Percentiles rank a stretch among this genome's conserved stretches.
Evolutionary conservation across 2,797 vertebrate genomes (phyloP).

Genomic region (Morelia viridis): DNA sequence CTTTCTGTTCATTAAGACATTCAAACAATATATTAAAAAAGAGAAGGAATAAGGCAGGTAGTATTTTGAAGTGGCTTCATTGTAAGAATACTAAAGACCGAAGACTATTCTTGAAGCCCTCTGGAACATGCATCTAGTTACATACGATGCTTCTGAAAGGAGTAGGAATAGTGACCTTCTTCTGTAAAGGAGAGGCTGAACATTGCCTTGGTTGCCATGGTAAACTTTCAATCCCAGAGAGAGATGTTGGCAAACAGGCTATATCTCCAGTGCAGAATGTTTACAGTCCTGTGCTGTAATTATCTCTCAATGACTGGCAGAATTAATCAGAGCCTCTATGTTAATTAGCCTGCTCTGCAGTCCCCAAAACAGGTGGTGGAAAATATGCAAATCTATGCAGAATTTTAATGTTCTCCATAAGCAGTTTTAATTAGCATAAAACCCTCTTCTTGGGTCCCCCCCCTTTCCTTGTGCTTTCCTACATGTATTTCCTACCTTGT

Average conservation of each 20-base stretch:
- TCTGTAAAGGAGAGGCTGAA: slow-evolving; percentile 74
- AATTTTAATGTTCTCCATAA: slow-evolving; percentile 94
- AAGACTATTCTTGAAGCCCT: slow-evolving; percentile 64
- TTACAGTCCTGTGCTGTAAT: slow-evolving; percentile 82
- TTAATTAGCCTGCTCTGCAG: slow-evolving; percentile 93
- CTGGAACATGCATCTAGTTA: slow-evolving; percentile 66
- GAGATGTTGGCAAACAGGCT: slow-evolving; percentile 85
- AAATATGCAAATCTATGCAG: slow-evolving; percentile 99
- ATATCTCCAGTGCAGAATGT: slow-evolving; percentile 78
- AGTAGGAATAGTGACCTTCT: slow-evolving; percentile 76
- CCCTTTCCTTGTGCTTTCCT: slow-evolving; percentile 72
- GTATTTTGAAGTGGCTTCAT: slow-evolving; percentile 66
- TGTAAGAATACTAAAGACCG: slow-evolving; percentile 65
- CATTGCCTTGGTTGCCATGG: slow-evolving; percentile 81
- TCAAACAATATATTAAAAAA: slow-evolving; percentile 40
- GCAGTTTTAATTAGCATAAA: slow-evolving; percentile 88
- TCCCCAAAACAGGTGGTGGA: slow-evolving; percentile 98
- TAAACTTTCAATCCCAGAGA: slow-evolving; percentile 76
- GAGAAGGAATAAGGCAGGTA: slow-evolving; percentile 46
- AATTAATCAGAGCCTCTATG: slow-evolving; percentile 97
- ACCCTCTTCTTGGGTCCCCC: slow-evolving; percentile 66
- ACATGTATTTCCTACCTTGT: slow-evolving; percentile 58
- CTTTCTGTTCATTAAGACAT: slow-evolving; percentile 52
- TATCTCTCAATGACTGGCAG: slow-evolving; percentile 81
- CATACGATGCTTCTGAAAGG: slow-evolving; percentile 69